A percentile compares a stretch with the other conserved stretches of the same genome.
phyloP scores from a whole-genome alignment of 2,888 invertebrate species.

The Ophion obscuratus region DNA sequence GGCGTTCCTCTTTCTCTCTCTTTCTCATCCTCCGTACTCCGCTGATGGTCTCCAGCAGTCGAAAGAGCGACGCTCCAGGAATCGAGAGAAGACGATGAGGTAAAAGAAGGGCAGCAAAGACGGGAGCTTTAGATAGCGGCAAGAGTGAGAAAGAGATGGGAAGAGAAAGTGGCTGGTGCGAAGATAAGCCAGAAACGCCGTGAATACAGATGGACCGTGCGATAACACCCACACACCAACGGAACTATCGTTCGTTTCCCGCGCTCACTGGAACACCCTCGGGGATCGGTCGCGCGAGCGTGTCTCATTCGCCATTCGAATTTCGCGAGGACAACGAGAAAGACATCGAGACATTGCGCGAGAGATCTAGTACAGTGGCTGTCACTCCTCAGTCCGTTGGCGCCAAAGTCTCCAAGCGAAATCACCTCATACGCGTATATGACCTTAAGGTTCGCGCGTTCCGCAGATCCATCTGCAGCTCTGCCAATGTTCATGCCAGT shows the following conservation, averaged over 20 bases:
- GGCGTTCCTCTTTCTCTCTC: constrained; percentile 52
- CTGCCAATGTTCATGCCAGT: background rate
- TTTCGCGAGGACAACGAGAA: constrained; percentile 24
- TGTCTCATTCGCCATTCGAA: constrained; percentile 64
- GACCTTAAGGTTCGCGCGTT: background rate
- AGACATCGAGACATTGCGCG: constrained; percentile 41
- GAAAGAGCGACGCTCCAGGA: constrained; percentile 28
- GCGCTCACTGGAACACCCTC: constrained; percentile 64
- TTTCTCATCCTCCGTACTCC: background rate
- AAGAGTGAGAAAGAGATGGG: constrained; percentile 66
- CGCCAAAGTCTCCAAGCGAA: constrained; percentile 5
- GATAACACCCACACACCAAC: constrained; percentile 73
- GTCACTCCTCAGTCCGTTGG: constrained; percentile 54
- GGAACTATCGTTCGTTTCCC: constrained; percentile 73
- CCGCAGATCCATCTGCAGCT: constrained; percentile 19
- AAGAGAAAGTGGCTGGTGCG: constrained; percentile 66
- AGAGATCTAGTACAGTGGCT: constrained; percentile 44
- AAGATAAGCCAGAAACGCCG: constrained; percentile 78
- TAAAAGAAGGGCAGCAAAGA: constrained; percentile 40
- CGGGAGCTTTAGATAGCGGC: constrained; percentile 49
- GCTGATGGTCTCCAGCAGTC: constrained; percentile 6
- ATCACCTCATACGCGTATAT: constrained; percentile 19
- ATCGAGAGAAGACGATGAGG: constrained; percentile 46
- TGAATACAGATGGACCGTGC: constrained; percentile 82
- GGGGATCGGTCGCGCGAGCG: constrained; percentile 70